Conservation (phyloP, 2,797 vertebrate species). For the Sebastolobus altivelis region DNA sequence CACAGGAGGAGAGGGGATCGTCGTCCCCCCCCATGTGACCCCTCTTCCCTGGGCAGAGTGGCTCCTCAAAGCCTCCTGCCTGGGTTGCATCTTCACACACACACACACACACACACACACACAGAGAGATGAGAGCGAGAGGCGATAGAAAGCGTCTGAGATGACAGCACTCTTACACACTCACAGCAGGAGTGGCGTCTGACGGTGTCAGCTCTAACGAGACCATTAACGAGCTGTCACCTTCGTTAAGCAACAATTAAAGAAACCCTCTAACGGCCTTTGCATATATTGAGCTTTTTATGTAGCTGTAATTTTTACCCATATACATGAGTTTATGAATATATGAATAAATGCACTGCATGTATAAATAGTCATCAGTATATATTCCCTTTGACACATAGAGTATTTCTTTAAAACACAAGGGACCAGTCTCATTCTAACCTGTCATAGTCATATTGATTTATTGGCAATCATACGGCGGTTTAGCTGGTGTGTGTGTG, state of each 20-base stretch:
- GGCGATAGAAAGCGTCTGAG: slow-evolving; percentile 17
- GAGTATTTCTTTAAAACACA: slow-evolving; percentile 32
- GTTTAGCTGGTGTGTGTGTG: not conserved
- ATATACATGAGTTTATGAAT: not conserved
- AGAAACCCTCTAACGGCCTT: slow-evolving; percentile 21
- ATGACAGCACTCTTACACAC: slow-evolving; percentile 42
- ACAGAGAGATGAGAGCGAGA: slow-evolving; percentile 38
- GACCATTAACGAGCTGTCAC: slow-evolving; percentile 56
- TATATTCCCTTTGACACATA: not conserved
- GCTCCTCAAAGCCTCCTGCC: not conserved
- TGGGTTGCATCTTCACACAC: slow-evolving; percentile 11
- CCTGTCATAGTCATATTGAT: slow-evolving; percentile 37
- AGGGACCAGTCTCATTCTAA: slow-evolving; percentile 10
- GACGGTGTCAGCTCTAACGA: slow-evolving; percentile 53
- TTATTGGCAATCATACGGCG: slow-evolving; percentile 36
- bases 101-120: not conserved
- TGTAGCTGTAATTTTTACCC: not conserved
- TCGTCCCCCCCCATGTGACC: not conserved
- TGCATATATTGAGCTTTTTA: slow-evolving; percentile 1
- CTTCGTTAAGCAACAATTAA: slow-evolving; percentile 39
- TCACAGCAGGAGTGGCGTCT: slow-evolving; percentile 49
- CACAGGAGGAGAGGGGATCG: not conserved
- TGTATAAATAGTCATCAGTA: not conserved
- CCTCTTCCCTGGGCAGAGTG: not conserved
- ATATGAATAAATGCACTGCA: not conserved